Conservation (phyloP, 2,113 vertebrate genomes). For the Dasyurus viverrinus region DNA sequence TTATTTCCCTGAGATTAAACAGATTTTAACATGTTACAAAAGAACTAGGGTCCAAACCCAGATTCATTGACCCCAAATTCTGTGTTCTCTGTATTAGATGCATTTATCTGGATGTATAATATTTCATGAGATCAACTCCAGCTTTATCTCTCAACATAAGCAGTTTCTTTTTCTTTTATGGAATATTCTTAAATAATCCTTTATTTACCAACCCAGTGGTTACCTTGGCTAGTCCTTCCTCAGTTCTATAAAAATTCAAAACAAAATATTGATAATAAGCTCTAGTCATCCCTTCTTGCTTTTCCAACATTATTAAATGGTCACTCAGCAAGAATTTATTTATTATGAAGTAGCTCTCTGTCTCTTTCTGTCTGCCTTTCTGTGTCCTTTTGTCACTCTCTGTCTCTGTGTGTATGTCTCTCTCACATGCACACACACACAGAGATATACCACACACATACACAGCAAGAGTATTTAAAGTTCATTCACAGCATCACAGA, state of each 20-base stretch:
- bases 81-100: not conserved
- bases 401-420: no score
- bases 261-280: not conserved
- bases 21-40: not conserved
- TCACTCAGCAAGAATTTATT: not conserved
- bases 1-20: not conserved
- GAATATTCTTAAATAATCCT: not conserved
- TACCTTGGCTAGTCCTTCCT: not conserved
- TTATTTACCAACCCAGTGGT: not conserved
- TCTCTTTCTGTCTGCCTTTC: no score
- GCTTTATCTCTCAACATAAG: not conserved
- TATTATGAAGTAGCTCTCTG: no score
- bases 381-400: no score
- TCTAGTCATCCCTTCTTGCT: not conserved
- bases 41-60: not conserved
- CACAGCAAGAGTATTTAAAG: no score
- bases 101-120: not conserved
- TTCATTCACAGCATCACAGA: no score
- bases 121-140: not conserved
- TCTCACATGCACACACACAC: no score
- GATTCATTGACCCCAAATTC: not conserved
- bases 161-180: not conserved
- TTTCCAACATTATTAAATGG: not conserved
- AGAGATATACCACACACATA: no score
- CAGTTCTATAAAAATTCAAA: not conserved